Base-by-base conservation (phyloP, 2,797 vertebrate species). In the Sardinella longiceps region DNA sequence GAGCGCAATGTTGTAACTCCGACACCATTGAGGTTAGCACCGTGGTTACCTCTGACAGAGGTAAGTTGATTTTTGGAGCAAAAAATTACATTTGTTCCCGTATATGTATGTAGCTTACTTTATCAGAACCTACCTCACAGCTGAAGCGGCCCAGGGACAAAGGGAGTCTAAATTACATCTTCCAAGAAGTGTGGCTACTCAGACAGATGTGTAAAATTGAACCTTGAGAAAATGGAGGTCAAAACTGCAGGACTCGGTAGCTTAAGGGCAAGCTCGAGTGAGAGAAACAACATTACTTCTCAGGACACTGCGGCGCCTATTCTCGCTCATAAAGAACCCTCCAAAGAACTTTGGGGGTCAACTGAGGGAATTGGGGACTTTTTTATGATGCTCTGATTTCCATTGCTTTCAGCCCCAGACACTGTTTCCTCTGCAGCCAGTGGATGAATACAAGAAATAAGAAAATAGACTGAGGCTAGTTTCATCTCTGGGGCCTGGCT, bases 151-250 rank as follows among this genome's bases (percentile, higher is more conserved):
- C 30, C 28, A 3, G 63, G 63, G 63, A 37, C 25, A 3, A 5
- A 25, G 33, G 12, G 12, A 37, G 63, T 14, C 28, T 30, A 70
- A 70, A 70, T 70, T 37, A 70, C 30, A 70, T 37, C 28, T 70
- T 14, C 12, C 28, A 30, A 66, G 28, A 3, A 66, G 63, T 53
- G 11, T 48, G 80, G 14, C 12, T 60, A 43, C 74, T 63, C 53
- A 83, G 81, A 85, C 80, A 81, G 83, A 51, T 45, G 30, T 56
- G 63, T 85, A 51, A 50, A 83, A 84, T 81, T 86, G 82, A 84
- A 53, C 83, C 33, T 39, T 82, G 33, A 87, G 85, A 88, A 90
- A 87, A 89, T 90, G 80, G 83, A 84, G 87, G 82, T 58, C 84
- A 86, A 43, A 81, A 46, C 56, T 66, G 6, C 85, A 83, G 84